Base-by-base conservation (phyloP, 2,113 vertebrate species). In the Scomber colias region DNA sequence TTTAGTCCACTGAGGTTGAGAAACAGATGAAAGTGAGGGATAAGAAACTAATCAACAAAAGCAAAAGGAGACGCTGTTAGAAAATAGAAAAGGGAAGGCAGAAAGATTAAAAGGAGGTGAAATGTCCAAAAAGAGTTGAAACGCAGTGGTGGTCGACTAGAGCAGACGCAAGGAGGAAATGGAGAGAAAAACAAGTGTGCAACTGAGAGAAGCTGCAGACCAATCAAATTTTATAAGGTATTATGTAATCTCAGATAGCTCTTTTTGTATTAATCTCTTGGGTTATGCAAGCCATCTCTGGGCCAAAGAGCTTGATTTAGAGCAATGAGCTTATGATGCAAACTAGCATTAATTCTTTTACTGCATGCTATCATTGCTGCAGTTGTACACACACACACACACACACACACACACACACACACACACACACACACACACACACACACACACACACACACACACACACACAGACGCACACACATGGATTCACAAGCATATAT, bases 231-330 rank as follows among this genome's bases (percentile, higher is more conserved):
- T 69, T 53, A 67, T 59, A 15, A 53, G 45, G 40, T 45, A 31
- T 85, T 83, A 79, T 2, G 11, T 76, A 81, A 89, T 51, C 50
- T 76, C 46, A 51, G 75, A 78, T 71, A 24, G 82, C 63, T 87
- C 74, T 81, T 81, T 87, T 81, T 82, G 72, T 65, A 80, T 82
- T 86, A 88, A 90, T 88, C 83, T 86, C 69, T 61, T 11, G 53
- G 81, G 75, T 90, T 86, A 90, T 75, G 70, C 70, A 90, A 90
- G 79, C 30, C 66, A 75, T 71, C 75, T 31, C 46, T 65, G 71
- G 75, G 65, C 68, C 24, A 71, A 81, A 69, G 57, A 6, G 0
- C 49, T 6, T 49, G 85, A 87, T 8, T 87, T 90, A 82, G 13
- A 82, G 53, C 67, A 74, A 73, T 78, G 82, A 77, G 85, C 85